Evolutionary conservation across 1,140 invertebrate genomes (phyloP), one percentile per base, ranked within the genome.

Genomic region (Littorina saxatilis): DNA sequence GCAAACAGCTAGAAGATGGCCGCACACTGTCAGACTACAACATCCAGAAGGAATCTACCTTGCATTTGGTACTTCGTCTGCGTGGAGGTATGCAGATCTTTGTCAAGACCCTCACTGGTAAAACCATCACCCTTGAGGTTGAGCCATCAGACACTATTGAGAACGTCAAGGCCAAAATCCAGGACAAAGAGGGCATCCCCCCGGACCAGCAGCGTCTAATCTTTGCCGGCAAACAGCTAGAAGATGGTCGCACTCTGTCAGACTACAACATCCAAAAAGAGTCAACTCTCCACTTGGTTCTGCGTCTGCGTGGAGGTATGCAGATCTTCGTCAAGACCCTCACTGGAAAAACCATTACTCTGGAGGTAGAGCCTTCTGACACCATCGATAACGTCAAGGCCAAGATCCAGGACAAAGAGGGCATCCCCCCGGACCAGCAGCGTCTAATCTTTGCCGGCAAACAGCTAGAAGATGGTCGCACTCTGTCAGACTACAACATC

Each of bases 81-180:
- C 94, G 96, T 89, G 98, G 98, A 94, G 98, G 98, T 32, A 94
- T 94, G 85, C 85, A 86, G 52, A 86, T 86, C 80, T 86, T 86
- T 74, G 85, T 86, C 40, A 86, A 86, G 70, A 86, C 85, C 66
- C 79, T 86, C 50, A 86, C 85, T 93, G 97, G 97, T 84, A 98
- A 98, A 93, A 98, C 96, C 93, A 98, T 98, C 93, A 97, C 97
- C 88, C 95, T 98, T 87, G 97, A 98, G 94, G 97, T 98, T 86
- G 96, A 98, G 91, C 95, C 95, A 1, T 96, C 95, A 23, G 96
- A 98, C 91, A 97, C 97, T 39, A 95, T 87, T 83, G 86, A 87
- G n/a, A 87, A 87, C 78, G 86, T 87, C 29, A 87, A 85, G 29
- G 83, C 85, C 20, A 85, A 87, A 68, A 85, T 87, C 68, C 86